These are phyloP conservation scores for Drosophila parabipectinata DNA, from an alignment of 1,140 invertebrate species.

Conservation along the genomic window DNA sequence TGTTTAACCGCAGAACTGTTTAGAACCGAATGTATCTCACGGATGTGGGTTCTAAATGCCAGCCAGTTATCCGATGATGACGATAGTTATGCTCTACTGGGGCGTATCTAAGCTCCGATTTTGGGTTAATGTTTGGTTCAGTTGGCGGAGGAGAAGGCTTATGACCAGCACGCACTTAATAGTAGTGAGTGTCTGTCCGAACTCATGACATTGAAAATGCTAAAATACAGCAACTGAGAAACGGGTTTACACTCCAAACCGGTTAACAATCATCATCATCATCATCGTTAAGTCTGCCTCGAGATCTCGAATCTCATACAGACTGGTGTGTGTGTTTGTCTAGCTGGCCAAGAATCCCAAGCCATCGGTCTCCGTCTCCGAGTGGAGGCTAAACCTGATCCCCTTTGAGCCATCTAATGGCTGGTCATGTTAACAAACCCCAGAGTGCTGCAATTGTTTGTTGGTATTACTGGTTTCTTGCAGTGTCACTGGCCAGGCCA, in stretches of 20 bases:
- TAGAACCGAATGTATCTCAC: conserved; percentile 25
- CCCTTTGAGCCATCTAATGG: conserved; percentile 45
- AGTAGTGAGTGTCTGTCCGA: conserved; percentile 14
- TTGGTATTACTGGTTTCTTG: conserved; percentile 26
- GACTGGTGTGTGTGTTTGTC: conserved; percentile 37
- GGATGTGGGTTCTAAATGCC: conserved; percentile 14
- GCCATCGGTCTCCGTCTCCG: neutral
- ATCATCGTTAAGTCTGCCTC: neutral
- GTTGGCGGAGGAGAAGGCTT: conserved; percentile 43
- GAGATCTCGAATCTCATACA: conserved; percentile 22
- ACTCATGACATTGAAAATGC: conserved; percentile 76
- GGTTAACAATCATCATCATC: conserved; percentile 46
- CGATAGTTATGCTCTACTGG: conserved; percentile 45
- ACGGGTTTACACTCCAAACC: conserved; percentile 61
- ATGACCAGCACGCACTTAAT: conserved; percentile 13
- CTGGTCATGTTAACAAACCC: conserved; percentile 64
- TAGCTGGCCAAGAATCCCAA: conserved; percentile 53
- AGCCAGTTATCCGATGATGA: conserved; percentile 2
- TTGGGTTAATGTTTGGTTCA: conserved; percentile 19
- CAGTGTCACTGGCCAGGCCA: conserved; percentile 53
- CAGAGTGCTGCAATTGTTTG: conserved; percentile 38
- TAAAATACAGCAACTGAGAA: conserved; percentile 60
- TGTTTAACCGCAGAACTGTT: conserved; percentile 24
- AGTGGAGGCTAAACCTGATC: conserved; percentile 36
- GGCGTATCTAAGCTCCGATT: conserved; percentile 16